Conservation (phyloP, 2,113 vertebrate species). For the Halcyon senegalensis region DNA sequence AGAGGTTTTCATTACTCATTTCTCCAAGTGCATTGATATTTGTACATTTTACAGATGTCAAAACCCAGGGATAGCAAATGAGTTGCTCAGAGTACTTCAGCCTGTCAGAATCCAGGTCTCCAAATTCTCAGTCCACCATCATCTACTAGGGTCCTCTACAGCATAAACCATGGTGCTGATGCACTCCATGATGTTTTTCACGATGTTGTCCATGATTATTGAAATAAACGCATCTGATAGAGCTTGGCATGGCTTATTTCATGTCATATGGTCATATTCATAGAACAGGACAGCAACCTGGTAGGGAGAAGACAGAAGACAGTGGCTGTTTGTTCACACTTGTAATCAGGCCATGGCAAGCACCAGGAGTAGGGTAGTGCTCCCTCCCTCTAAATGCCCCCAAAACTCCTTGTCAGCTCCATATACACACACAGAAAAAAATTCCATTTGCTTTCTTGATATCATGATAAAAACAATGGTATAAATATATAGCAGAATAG, state of each 20-base stretch:
- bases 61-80: neutral
- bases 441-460: neutral
- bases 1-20: neutral
- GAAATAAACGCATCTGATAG: neutral
- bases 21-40: neutral
- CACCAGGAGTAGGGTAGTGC: neutral
- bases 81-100: neutral
- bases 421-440: neutral
- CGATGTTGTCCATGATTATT: neutral
- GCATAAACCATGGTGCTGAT: neutral
- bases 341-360: neutral
- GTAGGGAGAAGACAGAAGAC: neutral
- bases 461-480: neutral
- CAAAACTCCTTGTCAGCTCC: neutral
- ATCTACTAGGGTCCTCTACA: neutral
- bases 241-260: neutral
- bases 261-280: neutral
- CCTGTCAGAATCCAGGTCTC: neutral
- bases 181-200: neutral
- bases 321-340: neutral
- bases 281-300: neutral
- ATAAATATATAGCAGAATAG: slow-evolving; percentile 25
- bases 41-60: neutral
- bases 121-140: neutral
- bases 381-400: neutral